Conservation (phyloP, 2,888 invertebrate genomes). For the Drosophila maculinotata region DNA sequence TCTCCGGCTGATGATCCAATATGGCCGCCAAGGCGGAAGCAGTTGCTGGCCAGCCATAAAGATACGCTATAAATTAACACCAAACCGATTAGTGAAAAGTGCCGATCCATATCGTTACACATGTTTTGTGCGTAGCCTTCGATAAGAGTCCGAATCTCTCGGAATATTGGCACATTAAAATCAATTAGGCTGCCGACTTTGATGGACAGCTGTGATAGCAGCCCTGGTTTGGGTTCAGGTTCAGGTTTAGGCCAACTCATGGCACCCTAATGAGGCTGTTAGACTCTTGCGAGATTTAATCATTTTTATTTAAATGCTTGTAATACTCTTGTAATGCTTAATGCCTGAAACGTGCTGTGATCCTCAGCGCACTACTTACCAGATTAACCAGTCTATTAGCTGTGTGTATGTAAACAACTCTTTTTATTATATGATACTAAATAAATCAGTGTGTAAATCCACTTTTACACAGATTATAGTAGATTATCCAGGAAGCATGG, state of each 20-base stretch:
- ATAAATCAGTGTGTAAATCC: neutral
- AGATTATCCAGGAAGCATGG: too few relatives aligned
- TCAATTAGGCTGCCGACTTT: slow-evolving; percentile 68
- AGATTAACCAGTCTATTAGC: neutral
- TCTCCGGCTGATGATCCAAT: slow-evolving; percentile 38
- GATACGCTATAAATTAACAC: slow-evolving; percentile 78
- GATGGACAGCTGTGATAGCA: slow-evolving; percentile 47
- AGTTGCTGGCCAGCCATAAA: slow-evolving; percentile 60
- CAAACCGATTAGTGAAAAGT: slow-evolving; percentile 81
- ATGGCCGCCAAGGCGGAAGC: slow-evolving; percentile 78
- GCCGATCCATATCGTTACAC: slow-evolving; percentile 72
- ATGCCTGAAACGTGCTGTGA: neutral
- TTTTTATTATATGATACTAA: neutral
- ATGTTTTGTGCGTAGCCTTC: slow-evolving; percentile 50
- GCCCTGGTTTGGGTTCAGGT: slow-evolving; percentile 5
- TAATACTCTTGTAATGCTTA: neutral
- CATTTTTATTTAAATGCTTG: slow-evolving; percentile 37
- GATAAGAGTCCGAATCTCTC: slow-evolving; percentile 16
- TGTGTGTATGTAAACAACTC: neutral
- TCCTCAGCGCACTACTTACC: slow-evolving; percentile 1
- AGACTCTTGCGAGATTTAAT: slow-evolving; percentile 12
- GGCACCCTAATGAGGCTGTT: slow-evolving; percentile 35
- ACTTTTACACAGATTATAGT: neutral
- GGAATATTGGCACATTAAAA: slow-evolving; percentile 74
- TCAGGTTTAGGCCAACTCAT: neutral